Evolutionary conservation across 2,797 vertebrate species (phyloP).

Genomic region (Delichon dasypus): DNA sequence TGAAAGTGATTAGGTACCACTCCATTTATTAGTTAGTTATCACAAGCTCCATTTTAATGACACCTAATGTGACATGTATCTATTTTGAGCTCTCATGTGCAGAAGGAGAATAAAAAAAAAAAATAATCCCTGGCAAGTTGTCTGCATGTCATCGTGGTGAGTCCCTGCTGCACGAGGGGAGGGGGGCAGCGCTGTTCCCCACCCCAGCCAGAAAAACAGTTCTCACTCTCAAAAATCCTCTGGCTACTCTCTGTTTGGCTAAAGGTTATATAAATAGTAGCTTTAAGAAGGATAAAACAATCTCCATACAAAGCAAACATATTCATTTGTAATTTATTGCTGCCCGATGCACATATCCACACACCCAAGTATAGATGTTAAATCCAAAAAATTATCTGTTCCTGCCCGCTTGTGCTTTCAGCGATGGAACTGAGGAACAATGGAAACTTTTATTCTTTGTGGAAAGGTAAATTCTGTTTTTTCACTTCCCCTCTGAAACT

Average conservation of each 20-base stretch:
- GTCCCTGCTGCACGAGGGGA: constrained; percentile 7
- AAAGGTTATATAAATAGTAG: constrained; percentile 83
- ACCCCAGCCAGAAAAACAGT: constrained; percentile 59
- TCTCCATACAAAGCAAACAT: constrained; percentile 76
- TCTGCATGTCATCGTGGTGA: not conserved
- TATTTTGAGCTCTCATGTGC: not conserved
- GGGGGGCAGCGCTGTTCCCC: constrained; percentile 5
- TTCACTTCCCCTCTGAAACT: constrained; percentile 68
- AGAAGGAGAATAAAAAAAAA: not conserved
- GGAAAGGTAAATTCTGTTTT: constrained; percentile 74
- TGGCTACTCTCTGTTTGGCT: constrained; percentile 73
- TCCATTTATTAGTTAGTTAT: constrained; percentile 51
- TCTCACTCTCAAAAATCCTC: constrained; percentile 74
- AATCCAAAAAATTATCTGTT: constrained; percentile 57
- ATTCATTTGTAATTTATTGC: constrained; percentile 78
- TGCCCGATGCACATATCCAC: constrained; percentile 18
- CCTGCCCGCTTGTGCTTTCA: constrained; percentile 22
- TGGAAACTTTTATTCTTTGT: constrained; percentile 60
- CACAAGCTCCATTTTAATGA: constrained; percentile 34
- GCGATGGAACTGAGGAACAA: constrained; percentile 30
- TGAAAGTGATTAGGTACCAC: constrained; percentile 55
- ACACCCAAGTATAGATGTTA: not conserved
- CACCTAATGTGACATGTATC: not conserved
- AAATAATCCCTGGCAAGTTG: not conserved
- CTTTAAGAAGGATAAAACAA: constrained; percentile 77